A percentile compares a stretch with the other conserved stretches of the same genome.
Conservation (phyloP, 2,113 vertebrate genomes). For the Pseudopipra pipra region DNA sequence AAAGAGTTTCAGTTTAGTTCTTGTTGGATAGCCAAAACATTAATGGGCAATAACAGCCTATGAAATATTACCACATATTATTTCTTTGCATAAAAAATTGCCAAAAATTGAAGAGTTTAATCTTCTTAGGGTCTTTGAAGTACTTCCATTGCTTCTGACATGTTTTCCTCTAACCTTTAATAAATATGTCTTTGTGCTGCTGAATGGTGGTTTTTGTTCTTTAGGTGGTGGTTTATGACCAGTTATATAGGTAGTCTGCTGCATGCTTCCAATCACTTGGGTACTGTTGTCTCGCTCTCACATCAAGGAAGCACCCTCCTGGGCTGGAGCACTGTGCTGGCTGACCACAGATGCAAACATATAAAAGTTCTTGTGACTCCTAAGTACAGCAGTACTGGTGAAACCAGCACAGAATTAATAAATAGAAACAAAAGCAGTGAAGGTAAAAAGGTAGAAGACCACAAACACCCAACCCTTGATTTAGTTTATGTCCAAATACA, state of each 20-base stretch:
- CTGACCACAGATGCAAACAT: neutral
- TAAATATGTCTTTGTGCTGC: neutral
- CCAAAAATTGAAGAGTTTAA: neutral
- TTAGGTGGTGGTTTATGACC: neutral
- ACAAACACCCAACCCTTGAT: neutral
- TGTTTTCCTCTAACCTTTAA: neutral
- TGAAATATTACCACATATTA: neutral
- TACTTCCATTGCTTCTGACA: neutral
- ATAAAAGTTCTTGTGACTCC: neutral
- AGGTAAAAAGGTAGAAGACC: neutral
- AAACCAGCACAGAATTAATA: neutral
- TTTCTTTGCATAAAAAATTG: neutral
- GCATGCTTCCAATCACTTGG: neutral
- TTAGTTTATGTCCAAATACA: neutral
- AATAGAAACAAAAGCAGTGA: neutral
- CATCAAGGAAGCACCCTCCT: neutral
- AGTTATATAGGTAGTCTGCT: neutral
- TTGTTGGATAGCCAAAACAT: neutral
- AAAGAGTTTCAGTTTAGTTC: neutral
- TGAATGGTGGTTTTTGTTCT: neutral
- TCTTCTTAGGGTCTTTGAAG: neutral
- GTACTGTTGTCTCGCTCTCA: neutral
- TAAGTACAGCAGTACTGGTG: neutral
- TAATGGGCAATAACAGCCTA: neutral
- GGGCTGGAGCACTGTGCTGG: neutral